Percentiles rank a stretch among this genome's conserved stretches.
Conservation (phyloP, 2,888 invertebrate genomes). For the Mimas tiliae region DNA sequence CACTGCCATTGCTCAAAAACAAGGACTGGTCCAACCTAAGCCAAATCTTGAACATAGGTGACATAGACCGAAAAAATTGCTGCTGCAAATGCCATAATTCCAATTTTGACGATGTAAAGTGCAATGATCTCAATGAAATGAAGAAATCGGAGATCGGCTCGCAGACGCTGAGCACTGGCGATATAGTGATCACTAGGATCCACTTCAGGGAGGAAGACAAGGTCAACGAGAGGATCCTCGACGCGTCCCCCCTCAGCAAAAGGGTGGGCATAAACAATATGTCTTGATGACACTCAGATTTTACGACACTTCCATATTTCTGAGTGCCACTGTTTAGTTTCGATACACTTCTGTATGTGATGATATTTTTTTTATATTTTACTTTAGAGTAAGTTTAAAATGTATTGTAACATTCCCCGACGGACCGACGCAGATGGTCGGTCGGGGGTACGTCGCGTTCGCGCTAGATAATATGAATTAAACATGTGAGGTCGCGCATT, state of each 20-base stretch:
- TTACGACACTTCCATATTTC: conserved; percentile 64
- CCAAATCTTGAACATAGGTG: conserved; percentile 77
- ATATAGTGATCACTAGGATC: conserved; percentile 95
- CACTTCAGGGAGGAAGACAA: conserved; percentile 82
- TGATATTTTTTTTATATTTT: conserved; percentile 63
- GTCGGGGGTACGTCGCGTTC: conserved; percentile 43
- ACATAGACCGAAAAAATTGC: conserved; percentile 77
- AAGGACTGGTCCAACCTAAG: conserved; percentile 82
- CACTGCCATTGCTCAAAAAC: conserved; percentile 80
- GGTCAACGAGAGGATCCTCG: conserved; percentile 72
- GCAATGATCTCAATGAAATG: conserved; percentile 77
- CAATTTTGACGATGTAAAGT: conserved; percentile 68
- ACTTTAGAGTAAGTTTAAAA: conserved; percentile 50
- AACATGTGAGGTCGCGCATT: conserved; percentile 69
- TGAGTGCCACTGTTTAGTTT: conserved; percentile 76
- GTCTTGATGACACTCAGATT: conserved; percentile 73
- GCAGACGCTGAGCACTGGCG: conserved; percentile 96
- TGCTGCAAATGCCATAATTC: conserved; percentile 84
- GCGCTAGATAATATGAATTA: conserved; percentile 26
- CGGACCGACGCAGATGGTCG: conserved; percentile 45
- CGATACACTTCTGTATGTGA: conserved; percentile 70
- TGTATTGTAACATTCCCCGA: conserved; percentile 38
- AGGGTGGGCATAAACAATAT: conserved; percentile 72
- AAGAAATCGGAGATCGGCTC: conserved; percentile 86
- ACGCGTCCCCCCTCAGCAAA: conserved; percentile 75